Percentiles rank a stretch among this genome's conserved stretches.
These are phyloP conservation scores for Shinisaurus crocodilurus DNA, from an alignment of 2,113 vertebrate species.

Conservation along the genomic window DNA sequence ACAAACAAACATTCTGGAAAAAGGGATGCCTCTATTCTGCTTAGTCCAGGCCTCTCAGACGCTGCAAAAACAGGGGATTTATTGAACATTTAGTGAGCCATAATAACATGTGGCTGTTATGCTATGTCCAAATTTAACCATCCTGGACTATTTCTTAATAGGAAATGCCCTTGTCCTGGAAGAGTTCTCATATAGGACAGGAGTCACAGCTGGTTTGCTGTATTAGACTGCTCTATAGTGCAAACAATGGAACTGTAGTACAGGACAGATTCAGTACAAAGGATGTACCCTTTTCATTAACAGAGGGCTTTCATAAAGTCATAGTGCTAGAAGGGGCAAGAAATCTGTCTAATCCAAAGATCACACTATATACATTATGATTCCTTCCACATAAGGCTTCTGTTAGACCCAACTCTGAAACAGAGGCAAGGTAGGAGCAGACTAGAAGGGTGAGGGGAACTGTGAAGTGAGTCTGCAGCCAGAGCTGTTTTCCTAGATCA, in stretches of 20 bases:
- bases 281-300: background rate
- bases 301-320: background rate
- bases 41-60: background rate
- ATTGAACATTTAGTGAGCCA: background rate
- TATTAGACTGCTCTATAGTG: background rate
- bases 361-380: background rate
- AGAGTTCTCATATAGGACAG: background rate
- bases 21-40: background rate
- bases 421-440: background rate
- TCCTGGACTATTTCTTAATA: background rate
- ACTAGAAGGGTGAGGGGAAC: background rate
- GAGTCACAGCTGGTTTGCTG: background rate
- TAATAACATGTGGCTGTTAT: background rate
- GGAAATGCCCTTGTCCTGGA: background rate
- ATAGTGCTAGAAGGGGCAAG: background rate
- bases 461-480: background rate
- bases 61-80: background rate
- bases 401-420: background rate
- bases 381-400: background rate
- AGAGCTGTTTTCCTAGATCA: background rate
- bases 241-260: background rate
- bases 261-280: background rate
- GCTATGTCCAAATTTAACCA: background rate
- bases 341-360: background rate
- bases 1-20: background rate